Conservation (phyloP, 2,797 vertebrate genomes). For the Poeciliopsis paucimaculata region DNA sequence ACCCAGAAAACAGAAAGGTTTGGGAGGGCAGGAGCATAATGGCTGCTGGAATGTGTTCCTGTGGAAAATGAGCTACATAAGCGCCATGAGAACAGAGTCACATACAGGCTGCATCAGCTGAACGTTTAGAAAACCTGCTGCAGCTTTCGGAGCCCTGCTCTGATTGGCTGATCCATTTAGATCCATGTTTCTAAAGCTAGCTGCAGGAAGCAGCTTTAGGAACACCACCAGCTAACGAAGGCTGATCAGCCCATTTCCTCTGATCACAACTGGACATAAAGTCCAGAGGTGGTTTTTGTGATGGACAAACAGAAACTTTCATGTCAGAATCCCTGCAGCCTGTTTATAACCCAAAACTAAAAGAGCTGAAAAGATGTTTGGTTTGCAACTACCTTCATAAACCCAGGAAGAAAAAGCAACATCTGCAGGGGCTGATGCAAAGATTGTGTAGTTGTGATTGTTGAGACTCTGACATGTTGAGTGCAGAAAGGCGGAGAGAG, state of each 20-base stretch:
- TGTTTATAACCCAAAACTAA: background rate
- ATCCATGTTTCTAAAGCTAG: too few relatives aligned
- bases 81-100: constrained; percentile 1
- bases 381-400: background rate
- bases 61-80: constrained; percentile 35
- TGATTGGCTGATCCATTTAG: background rate
- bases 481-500: constrained; percentile 13
- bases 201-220: background rate
- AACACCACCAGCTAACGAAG: background rate
- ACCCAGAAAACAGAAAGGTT: constrained; percentile 56
- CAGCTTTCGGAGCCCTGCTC: background rate
- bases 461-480: constrained; percentile 4
- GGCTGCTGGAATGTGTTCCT: constrained; percentile 40
- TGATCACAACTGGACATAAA: background rate
- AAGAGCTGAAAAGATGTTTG: background rate
- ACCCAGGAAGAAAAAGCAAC: background rate
- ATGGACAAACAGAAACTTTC: background rate
- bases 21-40: constrained; percentile 40
- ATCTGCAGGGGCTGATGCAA: background rate
- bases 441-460: background rate
- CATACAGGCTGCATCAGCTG: background rate
- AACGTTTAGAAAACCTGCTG: background rate
- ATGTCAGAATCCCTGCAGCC: background rate
- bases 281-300: background rate
- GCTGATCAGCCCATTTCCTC: too few relatives aligned